Base-by-base conservation (phyloP, 1,140 invertebrate genomes). In the Sarcophaga bullata region DNA sequence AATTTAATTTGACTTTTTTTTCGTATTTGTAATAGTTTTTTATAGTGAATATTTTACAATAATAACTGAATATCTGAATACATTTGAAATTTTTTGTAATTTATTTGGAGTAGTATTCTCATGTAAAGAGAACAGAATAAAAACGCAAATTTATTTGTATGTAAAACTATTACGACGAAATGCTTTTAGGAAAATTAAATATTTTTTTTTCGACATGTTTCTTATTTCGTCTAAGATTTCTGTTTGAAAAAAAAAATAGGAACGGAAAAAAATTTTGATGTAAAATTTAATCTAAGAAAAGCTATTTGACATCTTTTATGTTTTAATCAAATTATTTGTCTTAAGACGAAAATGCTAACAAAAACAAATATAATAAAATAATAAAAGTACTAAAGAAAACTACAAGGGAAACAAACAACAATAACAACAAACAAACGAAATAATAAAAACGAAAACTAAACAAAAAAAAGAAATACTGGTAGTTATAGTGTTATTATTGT, bases 301-400 rank as follows among this genome's bases (percentile, higher is more conserved):
- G 48, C 50, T 50, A 78, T 78, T 78, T 52, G 75, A 78, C 75
- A 78, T 78, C 49, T 78, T 78, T 78, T 78, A 78, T 78, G 75
- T 78, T 78, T 78, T 50, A 78, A 78, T 78, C 75, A 78, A 78
- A 78, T 78, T 78, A 78, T 78, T 78, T 52, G 75, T 52, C 49
- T 78, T 17, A 78, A 50, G 48, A 37, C 25, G 25, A 19, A 50
- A 49, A 76, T 10, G 15, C 25, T 48, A 48, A 75, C 13, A 48
- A 8, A 76, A 48, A 25, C 68, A 75, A 75, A 75, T 48, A 75
- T 47, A 48, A 76, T 76, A 48, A 17, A 76, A 68, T 68, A 68
- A 68, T 68, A 68, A 68, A 68, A 68, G 17, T 68, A 68, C 62
- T 68, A 68, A 68, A 68, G 62, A 68, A 68, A 68, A 68, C 62